Percentiles rank a stretch among this genome's conserved stretches.
Conservation (phyloP, 2,797 vertebrate genomes). For the Vipera latastei region DNA sequence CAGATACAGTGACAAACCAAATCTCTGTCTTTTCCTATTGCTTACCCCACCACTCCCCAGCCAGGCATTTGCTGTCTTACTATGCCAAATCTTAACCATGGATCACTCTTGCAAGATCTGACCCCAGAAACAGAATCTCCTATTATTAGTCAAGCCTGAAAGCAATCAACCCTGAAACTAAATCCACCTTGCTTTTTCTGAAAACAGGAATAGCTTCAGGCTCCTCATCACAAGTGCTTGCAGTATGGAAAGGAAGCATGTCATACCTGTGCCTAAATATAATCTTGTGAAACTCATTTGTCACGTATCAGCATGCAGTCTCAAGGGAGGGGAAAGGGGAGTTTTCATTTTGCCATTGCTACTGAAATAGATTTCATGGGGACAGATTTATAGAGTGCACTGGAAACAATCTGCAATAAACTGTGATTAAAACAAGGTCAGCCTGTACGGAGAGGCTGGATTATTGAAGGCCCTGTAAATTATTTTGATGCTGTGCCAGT, state of each 20-base stretch:
- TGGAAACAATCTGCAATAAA: background rate
- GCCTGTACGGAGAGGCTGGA: background rate
- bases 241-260: background rate
- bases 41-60: background rate
- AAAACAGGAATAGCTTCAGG: background rate
- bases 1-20: background rate
- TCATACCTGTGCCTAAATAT: background rate
- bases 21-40: background rate
- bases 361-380: conserved; percentile 10
- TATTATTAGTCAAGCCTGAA: background rate
- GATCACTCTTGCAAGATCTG: background rate
- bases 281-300: background rate
- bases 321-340: background rate
- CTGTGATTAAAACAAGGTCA: conserved; percentile 60
- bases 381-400: conserved; percentile 17
- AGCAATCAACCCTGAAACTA: background rate
- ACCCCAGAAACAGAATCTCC: background rate
- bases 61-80: background rate
- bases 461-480: conserved; percentile 45
- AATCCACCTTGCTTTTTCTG: background rate
- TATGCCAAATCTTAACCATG: background rate
- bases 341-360: background rate
- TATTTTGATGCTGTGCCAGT: conserved; percentile 25
- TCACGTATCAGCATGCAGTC: background rate
- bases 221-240: background rate